Conservation (phyloP, 2,797 vertebrate genomes). For the Todus mexicanus region DNA sequence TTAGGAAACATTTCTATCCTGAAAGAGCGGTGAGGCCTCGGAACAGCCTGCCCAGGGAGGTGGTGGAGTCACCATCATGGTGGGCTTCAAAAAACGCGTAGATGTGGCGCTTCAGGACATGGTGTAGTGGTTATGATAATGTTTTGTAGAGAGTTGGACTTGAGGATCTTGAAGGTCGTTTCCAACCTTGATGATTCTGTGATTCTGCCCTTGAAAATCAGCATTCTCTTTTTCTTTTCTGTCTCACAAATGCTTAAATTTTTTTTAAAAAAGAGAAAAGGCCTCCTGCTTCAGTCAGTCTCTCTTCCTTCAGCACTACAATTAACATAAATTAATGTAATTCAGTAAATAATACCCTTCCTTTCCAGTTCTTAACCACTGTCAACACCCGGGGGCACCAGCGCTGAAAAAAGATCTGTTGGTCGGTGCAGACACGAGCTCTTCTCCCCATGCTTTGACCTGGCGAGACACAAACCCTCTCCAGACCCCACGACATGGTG, state of each 20-base stretch:
- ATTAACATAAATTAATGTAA: not conserved
- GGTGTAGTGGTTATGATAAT: too few species aligned
- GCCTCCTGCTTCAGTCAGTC: not conserved
- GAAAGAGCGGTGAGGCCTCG: too few species aligned
- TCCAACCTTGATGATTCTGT: too few species aligned
- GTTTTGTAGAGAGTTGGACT: too few species aligned
- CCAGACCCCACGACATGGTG: fast-evolving
- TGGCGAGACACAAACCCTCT: not conserved
- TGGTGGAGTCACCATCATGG: too few species aligned
- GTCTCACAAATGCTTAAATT: fast-evolving
- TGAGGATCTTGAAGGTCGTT: too few species aligned
- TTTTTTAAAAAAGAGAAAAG: not conserved
- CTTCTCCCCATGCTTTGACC: not conserved
- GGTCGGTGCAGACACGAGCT: not conserved
- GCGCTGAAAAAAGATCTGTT: not conserved
- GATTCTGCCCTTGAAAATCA: not conserved
- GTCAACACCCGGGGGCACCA: not conserved
- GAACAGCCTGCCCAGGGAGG: too few species aligned
- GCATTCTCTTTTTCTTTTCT: not conserved
- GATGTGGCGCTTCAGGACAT: too few species aligned
- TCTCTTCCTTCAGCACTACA: not conserved
- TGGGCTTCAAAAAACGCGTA: too few species aligned
- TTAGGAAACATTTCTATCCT: too few species aligned
- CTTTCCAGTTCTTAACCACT: not conserved
- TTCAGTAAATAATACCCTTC: not conserved